Conservation (phyloP, 2,113 vertebrate species). For the Salvelinus namaycush region DNA sequence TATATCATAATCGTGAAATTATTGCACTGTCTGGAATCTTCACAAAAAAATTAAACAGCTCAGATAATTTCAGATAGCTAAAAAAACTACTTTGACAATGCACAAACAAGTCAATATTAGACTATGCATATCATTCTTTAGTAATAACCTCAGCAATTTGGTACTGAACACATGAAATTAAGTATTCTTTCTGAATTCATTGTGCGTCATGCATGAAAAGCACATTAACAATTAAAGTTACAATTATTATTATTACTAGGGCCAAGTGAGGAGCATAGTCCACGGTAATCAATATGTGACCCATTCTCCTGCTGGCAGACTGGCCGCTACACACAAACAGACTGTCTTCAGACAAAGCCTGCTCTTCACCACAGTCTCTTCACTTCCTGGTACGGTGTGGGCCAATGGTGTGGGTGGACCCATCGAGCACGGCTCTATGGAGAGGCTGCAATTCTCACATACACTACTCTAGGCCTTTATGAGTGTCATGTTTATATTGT, state of each 20-base stretch:
- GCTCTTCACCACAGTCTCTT: constrained; percentile 58
- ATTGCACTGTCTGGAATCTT: not conserved
- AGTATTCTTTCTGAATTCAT: no score
- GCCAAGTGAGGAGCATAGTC: not conserved
- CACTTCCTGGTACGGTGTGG: constrained; percentile 74
- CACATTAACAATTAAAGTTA: no score
- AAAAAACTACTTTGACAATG: no score
- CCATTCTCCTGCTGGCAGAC: constrained; percentile 29
- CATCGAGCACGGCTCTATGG: constrained; percentile 11
- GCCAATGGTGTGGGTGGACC: constrained; percentile 49
- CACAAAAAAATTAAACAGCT: not conserved
- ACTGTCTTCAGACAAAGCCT: constrained; percentile 66
- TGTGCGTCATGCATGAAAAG: no score
- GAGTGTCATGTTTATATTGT: no score
- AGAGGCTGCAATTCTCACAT: not conserved
- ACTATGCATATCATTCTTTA: no score
- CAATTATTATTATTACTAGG: no score
- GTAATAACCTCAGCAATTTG: no score
- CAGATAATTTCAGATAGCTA: no score
- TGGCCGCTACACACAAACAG: constrained; percentile 39
- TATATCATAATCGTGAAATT: not conserved
- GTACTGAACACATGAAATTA: no score
- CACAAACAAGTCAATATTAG: no score
- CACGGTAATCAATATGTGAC: constrained; percentile 47
- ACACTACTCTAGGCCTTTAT: constrained; percentile 32